Base-by-base conservation (phyloP, 2,113 vertebrate genomes). In the Brevimyrus niger region DNA sequence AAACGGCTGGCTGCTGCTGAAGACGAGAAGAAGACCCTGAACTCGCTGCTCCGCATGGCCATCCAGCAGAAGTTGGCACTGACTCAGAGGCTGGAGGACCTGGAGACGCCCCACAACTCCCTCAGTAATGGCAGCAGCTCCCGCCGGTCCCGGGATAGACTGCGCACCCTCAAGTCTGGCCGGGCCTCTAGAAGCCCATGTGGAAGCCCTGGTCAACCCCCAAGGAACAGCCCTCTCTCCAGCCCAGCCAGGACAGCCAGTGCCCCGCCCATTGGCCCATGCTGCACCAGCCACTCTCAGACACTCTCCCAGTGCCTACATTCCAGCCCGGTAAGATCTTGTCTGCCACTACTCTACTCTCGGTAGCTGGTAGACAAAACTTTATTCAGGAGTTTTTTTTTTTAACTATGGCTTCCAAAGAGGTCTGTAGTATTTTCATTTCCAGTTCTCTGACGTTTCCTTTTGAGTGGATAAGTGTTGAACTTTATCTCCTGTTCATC, bases 51-150 rank as follows among this genome's bases (percentile, higher is more conserved):
- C 89, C 96, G 96, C 48, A 96, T 97, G 96, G 96, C 96, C 90
- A 97, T 96, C 90, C 96, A 97, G 93, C 96, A 97, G 93, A 97
- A 97, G 87, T 69, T 97, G 91, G 96, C 96, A 13, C 94, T 97
- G 0, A 97, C 95, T 9, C 96, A 96, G 91, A 94, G 96, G 3
- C 61, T 97, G 90, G 96, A 97, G 92, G 95, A 96, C 83, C 92
- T 97, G 91, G 96, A 97, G 92, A 93, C 96, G 0, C 98, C 98
- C 83, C 92, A 96, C 0, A 93, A 92, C 15, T 91, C 94, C 27
- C 93, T 93, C 92, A 95, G 94, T 90, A 88, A 94, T 23, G 94
- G 93, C 92, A 91, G 93, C 93, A 96, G 96, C 90, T 95, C 95
- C 10, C 95, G 94, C 1, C 95, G 94, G 82, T 95, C 95, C 90